Conservation (phyloP, 2,888 invertebrate species). For the Scaptomyza parva region DNA sequence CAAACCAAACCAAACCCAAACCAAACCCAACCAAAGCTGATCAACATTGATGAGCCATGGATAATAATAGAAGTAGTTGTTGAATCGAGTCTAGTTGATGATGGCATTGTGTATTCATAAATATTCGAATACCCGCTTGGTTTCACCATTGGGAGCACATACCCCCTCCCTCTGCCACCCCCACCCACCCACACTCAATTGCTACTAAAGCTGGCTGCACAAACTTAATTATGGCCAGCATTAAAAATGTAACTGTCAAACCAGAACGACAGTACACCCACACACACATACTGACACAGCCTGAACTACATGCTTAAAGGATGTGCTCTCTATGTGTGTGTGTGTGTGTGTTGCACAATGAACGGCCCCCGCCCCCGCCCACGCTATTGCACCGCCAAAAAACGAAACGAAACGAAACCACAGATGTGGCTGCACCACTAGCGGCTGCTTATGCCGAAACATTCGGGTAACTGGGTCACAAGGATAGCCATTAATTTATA, state of each 20-base stretch:
- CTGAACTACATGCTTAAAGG: constrained; percentile 59
- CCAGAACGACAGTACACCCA: constrained; percentile 46
- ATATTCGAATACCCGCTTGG: constrained; percentile 32
- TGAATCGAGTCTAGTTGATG: too few relatives aligned
- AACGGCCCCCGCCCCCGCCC: constrained; percentile 7
- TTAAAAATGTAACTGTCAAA: constrained; percentile 79
- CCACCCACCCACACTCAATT: constrained; percentile 28
- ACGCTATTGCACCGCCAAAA: constrained; percentile 1
- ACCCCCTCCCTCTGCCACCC: too few relatives aligned
- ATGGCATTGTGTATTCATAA: constrained; percentile 38
- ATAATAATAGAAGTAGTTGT: constrained; percentile 30
- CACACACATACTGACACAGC: constrained; percentile 15
- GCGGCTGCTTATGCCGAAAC: constrained; percentile 64
- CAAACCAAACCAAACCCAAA: too few relatives aligned
- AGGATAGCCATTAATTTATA: constrained; percentile 80
- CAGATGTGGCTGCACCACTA: constrained; percentile 37
- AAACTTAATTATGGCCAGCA: constrained; percentile 77
- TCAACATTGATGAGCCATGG: constrained; percentile 44
- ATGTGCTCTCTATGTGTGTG: constrained; percentile 44
- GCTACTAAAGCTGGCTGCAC: constrained; percentile 58
- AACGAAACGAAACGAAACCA: constrained; percentile 20
- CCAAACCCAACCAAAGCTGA: too few relatives aligned
- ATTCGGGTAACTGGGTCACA: constrained; percentile 76
- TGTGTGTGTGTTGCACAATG: constrained; percentile 54
- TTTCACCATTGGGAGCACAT: constrained; percentile 18